Evolutionary conservation across 2,888 invertebrate genomes (phyloP).

Genomic region (Megalurothrips usitatus): DNA sequence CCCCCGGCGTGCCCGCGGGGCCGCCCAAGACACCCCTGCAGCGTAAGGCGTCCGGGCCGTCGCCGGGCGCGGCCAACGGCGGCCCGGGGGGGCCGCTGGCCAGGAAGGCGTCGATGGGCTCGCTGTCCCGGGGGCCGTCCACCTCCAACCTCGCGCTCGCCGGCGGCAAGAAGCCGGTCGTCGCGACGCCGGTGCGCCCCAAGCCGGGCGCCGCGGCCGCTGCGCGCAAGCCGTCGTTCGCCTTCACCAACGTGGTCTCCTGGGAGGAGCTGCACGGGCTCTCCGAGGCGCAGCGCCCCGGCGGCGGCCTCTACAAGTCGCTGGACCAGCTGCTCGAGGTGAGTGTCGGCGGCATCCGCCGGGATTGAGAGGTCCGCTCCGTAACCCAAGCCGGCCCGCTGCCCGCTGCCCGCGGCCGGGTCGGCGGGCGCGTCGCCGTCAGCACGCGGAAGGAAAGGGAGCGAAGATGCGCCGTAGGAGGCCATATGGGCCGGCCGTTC

Average conservation of each 20-base stretch:
- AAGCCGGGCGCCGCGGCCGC: background rate
- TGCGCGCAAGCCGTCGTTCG: background rate
- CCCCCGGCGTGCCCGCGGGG: background rate
- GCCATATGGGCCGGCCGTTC: background rate
- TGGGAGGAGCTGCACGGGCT: conserved; percentile 4
- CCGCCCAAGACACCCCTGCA: background rate
- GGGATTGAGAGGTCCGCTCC: background rate
- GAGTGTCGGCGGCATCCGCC: background rate
- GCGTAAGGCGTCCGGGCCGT: background rate
- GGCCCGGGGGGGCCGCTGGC: background rate
- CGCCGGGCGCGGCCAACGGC: background rate
- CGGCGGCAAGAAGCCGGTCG: background rate
- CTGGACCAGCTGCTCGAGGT: conserved; percentile 18
- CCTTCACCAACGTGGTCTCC: conserved; percentile 21
- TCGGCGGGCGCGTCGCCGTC: background rate
- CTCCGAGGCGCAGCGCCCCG: background rate
- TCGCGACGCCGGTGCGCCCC: background rate
- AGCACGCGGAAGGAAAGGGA: background rate
- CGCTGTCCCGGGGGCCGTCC: background rate
- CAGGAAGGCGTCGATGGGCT: background rate
- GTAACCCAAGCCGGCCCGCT: background rate
- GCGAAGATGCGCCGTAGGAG: background rate
- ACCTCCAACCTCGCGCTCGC: background rate
- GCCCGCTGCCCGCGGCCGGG: background rate
- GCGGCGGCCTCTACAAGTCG: background rate